Conservation (phyloP, 2,113 vertebrate genomes). For the Orycteropus afer region DNA sequence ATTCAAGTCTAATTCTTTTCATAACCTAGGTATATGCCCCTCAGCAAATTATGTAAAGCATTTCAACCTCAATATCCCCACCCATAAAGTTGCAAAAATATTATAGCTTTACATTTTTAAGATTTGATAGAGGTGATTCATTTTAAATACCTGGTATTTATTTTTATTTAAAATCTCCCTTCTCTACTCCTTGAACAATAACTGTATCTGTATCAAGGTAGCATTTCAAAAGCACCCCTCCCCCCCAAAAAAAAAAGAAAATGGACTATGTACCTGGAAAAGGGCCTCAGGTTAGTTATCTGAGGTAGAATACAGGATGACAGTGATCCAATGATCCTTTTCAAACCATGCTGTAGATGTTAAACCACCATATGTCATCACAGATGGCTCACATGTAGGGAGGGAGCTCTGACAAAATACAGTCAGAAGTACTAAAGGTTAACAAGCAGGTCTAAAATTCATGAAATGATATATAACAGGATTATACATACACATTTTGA, state of each 20-base stretch:
- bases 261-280: constrained; percentile 26
- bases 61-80: background rate
- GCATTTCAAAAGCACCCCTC: background rate
- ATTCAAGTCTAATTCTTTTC: background rate
- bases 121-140: background rate
- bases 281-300: background rate
- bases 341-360: constrained; percentile 57
- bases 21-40: background rate
- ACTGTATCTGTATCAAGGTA: background rate
- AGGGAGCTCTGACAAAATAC: constrained; percentile 63
- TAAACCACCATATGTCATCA: constrained; percentile 70
- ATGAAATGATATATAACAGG: constrained; percentile 48
- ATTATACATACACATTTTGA: constrained; percentile 49
- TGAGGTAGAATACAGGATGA: constrained; percentile 46
- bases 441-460: constrained; percentile 46
- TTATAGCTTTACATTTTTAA: background rate
- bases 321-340: constrained; percentile 60
- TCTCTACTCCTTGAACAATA: background rate
- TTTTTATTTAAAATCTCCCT: background rate
- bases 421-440: constrained; percentile 71
- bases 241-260: no score
- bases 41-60: background rate
- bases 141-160: background rate
- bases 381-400: constrained; percentile 67
- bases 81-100: background rate